Evolutionary conservation across 2,113 vertebrate genomes (phyloP), one percentile per base, ranked within the genome.

Genomic region (Gracilinanus agilis): DNA sequence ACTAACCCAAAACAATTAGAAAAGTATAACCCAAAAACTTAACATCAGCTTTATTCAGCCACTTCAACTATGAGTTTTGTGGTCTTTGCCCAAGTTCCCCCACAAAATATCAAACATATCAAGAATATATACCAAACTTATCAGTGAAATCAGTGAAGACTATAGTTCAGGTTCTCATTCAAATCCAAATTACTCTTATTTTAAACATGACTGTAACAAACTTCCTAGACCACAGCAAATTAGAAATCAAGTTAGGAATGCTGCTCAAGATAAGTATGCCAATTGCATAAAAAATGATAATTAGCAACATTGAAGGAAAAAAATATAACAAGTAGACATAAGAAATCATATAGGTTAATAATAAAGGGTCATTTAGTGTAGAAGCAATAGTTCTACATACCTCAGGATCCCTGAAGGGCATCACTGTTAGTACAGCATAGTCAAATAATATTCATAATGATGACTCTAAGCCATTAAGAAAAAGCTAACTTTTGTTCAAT

Each of bases 171-270:
- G 67, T 44, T 34, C 21, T 61, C 23, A 6, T 44, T 90, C 34
- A 53, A 53, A 93, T 56, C 13, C 55, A 11, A 55, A 53, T 89
- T 58, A 92, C 44, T 92, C 61, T 23, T 16, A 44, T n/a, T 44
- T 13, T 25, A 25, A 19, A 54, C 53, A 92, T 34, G 94, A 54
- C 53, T 88, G 34, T 55, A 27, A 94, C 4, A 91, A 58, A 92
- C 34, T 90, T 40, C 91, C 34, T 75, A n/a, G 61, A n/a, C 61
- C 61, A 75, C 53, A 90, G n/a, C 16, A 96, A 96, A 93, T 53
- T 24, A 94, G 24, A 94, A 55, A 24, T 90, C 67, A 83, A 49
- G 88, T 44, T 49, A 53, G 92, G 95, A 94, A 92, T 94, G 91
- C 1, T 94, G 53, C 54, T 92, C 44, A 3, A 94, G 56, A 92